phyloP scores from a whole-genome alignment of 2,113 vertebrate genomes.

The Fregetta grallaria region DNA sequence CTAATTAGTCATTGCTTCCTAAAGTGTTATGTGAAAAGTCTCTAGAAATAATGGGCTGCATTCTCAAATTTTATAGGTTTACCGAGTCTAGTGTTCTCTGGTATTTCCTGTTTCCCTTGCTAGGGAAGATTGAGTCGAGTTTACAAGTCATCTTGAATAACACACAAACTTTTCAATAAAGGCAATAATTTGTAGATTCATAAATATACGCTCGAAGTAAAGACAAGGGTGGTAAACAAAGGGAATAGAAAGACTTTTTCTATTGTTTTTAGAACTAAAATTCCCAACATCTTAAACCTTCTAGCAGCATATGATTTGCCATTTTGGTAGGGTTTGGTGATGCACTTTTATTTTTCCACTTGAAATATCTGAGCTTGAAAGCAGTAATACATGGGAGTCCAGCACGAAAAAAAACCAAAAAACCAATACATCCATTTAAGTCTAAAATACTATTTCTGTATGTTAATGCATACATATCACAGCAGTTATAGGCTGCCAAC shows the following conservation, averaged over 20 bases:
- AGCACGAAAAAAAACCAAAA: background rate
- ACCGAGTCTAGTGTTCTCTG: conserved; percentile 88
- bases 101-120: conserved; percentile 95
- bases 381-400: background rate
- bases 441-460: background rate
- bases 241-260: conserved; percentile 21
- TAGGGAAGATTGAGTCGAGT: conserved; percentile 85
- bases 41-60: conserved; percentile 90
- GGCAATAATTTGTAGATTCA: conserved; percentile 79
- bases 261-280: conserved; percentile 21
- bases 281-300: conserved; percentile 10
- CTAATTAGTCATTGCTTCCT: conserved; percentile 95
- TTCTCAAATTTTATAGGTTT: conserved; percentile 94
- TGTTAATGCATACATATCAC: background rate
- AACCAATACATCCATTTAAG: background rate
- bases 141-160: conserved; percentile 92
- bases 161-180: conserved; percentile 83
- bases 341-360: background rate
- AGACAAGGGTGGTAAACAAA: conserved; percentile 64
- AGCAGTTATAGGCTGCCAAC: background rate
- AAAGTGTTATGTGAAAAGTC: conserved; percentile 90
- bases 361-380: conserved; percentile 1
- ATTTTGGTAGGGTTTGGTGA: background rate
- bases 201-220: conserved; percentile 69
- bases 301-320: background rate